Evolutionary conservation across 2,888 invertebrate genomes (phyloP).

Genomic region (Petrolisthes cinctipes): DNA sequence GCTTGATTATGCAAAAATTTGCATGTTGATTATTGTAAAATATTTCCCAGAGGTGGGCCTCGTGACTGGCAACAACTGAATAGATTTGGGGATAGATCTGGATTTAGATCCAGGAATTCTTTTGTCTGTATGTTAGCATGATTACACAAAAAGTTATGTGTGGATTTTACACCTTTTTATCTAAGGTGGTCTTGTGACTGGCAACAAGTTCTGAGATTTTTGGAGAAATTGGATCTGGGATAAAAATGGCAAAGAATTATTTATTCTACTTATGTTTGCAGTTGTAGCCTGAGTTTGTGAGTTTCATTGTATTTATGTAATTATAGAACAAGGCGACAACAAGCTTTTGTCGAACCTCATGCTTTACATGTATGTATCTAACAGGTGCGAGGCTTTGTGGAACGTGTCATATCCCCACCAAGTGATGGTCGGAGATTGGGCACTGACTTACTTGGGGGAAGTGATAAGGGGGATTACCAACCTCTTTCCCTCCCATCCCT

Average conservation of each 20-base stretch:
- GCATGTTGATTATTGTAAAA: too few relatives aligned
- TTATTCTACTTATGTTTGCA: too few relatives aligned
- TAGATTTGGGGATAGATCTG: too few relatives aligned
- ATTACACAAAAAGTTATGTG: background rate
- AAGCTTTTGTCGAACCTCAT: background rate
- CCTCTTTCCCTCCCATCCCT: conserved; percentile 57
- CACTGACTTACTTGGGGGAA: conserved; percentile 40
- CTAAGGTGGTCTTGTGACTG: background rate
- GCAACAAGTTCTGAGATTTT: background rate
- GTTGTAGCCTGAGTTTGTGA: too few relatives aligned
- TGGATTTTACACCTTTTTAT: background rate
- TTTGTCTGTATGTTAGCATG: background rate
- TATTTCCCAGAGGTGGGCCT: too few relatives aligned
- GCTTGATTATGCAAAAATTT: background rate
- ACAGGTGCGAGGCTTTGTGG: conserved; percentile 55
- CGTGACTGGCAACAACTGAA: too few relatives aligned
- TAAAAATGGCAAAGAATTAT: background rate
- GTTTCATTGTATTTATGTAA: background rate
- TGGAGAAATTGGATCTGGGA: background rate
- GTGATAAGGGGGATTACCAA: conserved; percentile 57
- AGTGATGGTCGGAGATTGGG: conserved; percentile 26
- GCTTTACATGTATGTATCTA: background rate
- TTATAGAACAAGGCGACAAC: background rate
- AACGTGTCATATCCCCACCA: conserved; percentile 48
- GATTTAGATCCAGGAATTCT: too few relatives aligned